Percentiles rank a stretch among this genome's conserved stretches.
phyloP scores from a whole-genome alignment of 2,797 vertebrate species.

The Tinamus major region DNA sequence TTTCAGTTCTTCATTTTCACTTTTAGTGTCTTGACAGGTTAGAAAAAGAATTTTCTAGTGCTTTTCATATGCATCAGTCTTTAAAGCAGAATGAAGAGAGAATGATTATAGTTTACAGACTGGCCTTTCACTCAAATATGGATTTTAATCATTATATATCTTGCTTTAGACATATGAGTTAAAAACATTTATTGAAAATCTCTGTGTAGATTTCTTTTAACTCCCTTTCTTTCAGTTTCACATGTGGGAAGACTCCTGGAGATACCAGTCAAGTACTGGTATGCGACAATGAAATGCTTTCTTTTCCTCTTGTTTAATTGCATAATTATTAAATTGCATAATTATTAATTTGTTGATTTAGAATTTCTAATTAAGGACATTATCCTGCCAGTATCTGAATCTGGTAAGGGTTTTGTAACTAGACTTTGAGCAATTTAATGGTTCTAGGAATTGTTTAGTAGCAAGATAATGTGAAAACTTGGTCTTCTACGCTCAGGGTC shows the following conservation, averaged over 20 bases:
- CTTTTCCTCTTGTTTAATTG: background rate
- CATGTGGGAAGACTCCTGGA: background rate
- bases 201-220: background rate
- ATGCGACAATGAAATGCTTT: background rate
- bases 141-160: background rate
- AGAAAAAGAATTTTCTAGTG: background rate
- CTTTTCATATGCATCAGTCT: background rate
- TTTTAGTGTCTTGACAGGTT: background rate
- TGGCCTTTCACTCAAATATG: background rate
- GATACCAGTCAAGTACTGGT: constrained; percentile 34
- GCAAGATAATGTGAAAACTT: background rate
- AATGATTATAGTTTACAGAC: background rate
- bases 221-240: background rate
- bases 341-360: background rate
- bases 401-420: background rate
- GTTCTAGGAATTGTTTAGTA: constrained; percentile 4
- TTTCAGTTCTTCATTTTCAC: background rate
- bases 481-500: constrained; percentile 27
- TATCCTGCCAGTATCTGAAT: background rate
- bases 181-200: background rate
- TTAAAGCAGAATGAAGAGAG: background rate
- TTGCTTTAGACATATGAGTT: background rate
- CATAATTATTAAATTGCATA: background rate
- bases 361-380: background rate
- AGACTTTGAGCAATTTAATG: background rate